Evolutionary conservation across 2,113 vertebrate species (phyloP).

Genomic region (Sus scrofa): T2T-Sscrofa CM000824.6:172810001-172810500

Average conservation of each 20-base stretch:
- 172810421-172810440: neutral
- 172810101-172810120: neutral
- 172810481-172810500: neutral
- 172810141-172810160: neutral
- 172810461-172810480: neutral
- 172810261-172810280: neutral
- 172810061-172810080: neutral
- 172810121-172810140: neutral
- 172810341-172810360: neutral
- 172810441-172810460: neutral
- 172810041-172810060: neutral
- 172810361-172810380: neutral
- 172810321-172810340: neutral
- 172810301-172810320: neutral
- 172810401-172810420: neutral
- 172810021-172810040: neutral
- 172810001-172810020: neutral
- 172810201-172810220: neutral
- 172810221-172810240: neutral
- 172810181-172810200: neutral
- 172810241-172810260: neutral
- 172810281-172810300: neutral
- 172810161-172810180: neutral
- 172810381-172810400: neutral
- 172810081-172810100: neutral